Base-by-base conservation (phyloP, 2,888 invertebrate genomes). In the Linyphia triangularis region DNA sequence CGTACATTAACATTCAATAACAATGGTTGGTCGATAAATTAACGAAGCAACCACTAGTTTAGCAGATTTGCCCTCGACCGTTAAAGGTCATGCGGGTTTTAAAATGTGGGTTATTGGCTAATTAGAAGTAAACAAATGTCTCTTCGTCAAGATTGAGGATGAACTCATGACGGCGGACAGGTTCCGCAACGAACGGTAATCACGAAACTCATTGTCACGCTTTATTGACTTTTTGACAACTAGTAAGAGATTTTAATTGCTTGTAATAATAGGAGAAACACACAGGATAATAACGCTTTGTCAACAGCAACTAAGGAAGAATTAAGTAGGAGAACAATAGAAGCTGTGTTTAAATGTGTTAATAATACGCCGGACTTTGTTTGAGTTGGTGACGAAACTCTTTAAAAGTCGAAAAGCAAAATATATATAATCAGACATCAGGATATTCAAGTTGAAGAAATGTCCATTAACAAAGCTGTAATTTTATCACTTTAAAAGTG, bases 61-160 rank as follows among this genome's bases (percentile, higher is more conserved):
- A 51, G 13, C 5, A 51, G 51, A 16, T 51, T 51, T n/a, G 51
- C 51, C 51, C 51, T 51, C 51, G 51, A 51, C 16, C 51, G 51
- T n/a, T 72, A n/a, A 51, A 81, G 81, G 81, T 81, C 81, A 59
- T 70, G 26, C 57, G 51, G 69, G 59, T 59, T 69, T 69, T 37
- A 69, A 57, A 70, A 81, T 59, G 69, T 69, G 57, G 69, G 69
- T 69, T 67, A 69, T 30, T 28, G 43, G 30, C 57, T 57, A 40
- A 57, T 57, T 57, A 22, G 30, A 59, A 33, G 69, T 40, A 61
- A 77, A 77, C 61, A 69, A 16, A 19, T 30, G 33, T 37, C 19
- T 65, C n/a, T 9, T 40, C 30, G 61, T 37, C 37, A 65, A 65
- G 63, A 65, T 78, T 24, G 37, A 33, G 5, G 37, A 30, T 33